Conservation (phyloP, 2,797 vertebrate genomes). For the Dermochelys coriacea region DNA sequence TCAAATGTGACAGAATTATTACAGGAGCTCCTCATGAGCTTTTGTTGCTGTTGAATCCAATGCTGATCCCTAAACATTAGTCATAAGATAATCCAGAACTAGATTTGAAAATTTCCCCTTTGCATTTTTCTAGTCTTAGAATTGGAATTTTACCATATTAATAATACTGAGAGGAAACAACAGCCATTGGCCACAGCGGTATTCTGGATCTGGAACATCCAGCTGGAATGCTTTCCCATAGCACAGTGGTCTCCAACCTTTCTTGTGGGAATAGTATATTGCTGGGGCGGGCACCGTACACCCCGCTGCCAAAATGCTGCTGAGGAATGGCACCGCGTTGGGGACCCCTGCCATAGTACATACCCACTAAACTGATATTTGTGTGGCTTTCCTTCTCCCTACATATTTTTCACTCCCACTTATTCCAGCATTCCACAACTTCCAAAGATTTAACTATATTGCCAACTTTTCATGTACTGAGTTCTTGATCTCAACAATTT, state of each 20-base stretch:
- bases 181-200: not conserved
- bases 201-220: accelerated
- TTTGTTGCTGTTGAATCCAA: not conserved
- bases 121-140: not conserved
- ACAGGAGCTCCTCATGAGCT: not conserved
- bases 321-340: no score
- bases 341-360: not conserved
- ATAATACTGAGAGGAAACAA: not conserved
- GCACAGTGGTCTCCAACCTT: not conserved
- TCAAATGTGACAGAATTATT: not conserved
- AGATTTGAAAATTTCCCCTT: not conserved
- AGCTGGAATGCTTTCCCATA: not conserved
- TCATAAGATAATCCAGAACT: not conserved
- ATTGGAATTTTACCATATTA: not conserved
- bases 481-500: not conserved
- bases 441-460: not conserved
- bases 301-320: no score
- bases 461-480: not conserved
- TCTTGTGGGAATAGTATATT: no score
- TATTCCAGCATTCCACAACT: not conserved
- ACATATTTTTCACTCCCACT: not conserved
- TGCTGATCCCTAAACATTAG: not conserved
- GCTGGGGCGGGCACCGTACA: no score
- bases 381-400: not conserved
- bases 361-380: no score